Conservation (phyloP, 2,888 invertebrate species). For the Petrolisthes cinctipes region DNA sequence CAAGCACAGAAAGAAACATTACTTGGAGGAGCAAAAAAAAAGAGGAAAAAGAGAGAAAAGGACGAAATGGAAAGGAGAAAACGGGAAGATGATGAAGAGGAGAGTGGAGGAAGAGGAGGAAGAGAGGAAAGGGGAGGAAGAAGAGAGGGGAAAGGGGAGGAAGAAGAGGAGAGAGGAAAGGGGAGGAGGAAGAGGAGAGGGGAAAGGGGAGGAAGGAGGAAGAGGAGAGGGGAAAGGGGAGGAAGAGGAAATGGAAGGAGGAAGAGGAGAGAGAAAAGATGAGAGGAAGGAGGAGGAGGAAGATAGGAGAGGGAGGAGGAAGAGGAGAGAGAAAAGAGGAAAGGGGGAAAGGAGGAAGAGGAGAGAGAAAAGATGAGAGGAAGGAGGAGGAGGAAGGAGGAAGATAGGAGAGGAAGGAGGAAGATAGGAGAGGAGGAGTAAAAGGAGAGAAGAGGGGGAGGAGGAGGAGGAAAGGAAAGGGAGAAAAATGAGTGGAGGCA, state of each 20-base stretch:
- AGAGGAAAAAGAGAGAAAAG: neutral
- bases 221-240: neutral
- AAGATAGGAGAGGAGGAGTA: neutral
- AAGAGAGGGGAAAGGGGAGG: neutral
- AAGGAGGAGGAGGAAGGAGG: neutral
- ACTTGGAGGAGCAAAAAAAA: neutral
- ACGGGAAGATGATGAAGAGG: neutral
- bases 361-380: neutral
- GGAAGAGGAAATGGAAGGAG: neutral
- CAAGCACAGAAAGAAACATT: neutral
- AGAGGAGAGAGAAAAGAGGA: neutral
- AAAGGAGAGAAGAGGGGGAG: too few relatives aligned
- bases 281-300: constrained; percentile 6
- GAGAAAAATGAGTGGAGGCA: neutral
- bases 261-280: neutral
- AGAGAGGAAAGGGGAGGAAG: neutral
- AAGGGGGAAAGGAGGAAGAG: neutral
- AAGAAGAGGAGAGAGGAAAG: neutral
- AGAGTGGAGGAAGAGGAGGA: neutral
- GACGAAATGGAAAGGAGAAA: neutral
- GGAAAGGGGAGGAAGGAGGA: neutral
- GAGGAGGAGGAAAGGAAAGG: neutral
- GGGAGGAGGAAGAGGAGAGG: neutral
- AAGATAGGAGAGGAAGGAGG: neutral
- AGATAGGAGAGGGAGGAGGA: neutral